phyloP scores from a whole-genome alignment of 2,113 vertebrate genomes.

The Hydrochoerus hydrochaeris region DNA sequence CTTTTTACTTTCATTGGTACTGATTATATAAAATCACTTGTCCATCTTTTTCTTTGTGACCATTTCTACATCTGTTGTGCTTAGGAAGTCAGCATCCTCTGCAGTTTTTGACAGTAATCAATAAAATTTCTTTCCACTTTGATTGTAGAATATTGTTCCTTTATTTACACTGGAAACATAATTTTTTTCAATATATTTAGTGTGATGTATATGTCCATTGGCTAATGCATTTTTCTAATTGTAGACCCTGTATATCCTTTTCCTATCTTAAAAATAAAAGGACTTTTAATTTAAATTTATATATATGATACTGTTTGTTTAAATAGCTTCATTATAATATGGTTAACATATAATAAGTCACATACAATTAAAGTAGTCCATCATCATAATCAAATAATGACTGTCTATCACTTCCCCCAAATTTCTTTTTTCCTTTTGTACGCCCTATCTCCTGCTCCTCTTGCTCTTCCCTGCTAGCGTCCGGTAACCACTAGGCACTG shows the following conservation, averaged over 20 bases:
- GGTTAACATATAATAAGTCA: background rate
- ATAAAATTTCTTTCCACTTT: slow-evolving; percentile 10
- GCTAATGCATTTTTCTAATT: background rate
- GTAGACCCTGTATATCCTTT: background rate
- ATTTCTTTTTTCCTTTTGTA: background rate
- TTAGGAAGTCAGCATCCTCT: slow-evolving; percentile 16
- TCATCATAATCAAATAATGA: background rate
- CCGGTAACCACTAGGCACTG: background rate
- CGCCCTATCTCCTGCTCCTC: background rate
- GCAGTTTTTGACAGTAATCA: background rate
- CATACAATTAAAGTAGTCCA: background rate
- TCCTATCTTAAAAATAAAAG: slow-evolving; percentile 45
- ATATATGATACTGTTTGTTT: background rate
- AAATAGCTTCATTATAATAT: background rate
- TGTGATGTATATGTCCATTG: background rate
- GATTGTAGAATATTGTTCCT: slow-evolving; percentile 12
- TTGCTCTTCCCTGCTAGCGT: background rate
- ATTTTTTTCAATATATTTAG: background rate
- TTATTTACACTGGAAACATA: slow-evolving; percentile 22
- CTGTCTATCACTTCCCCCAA: background rate
- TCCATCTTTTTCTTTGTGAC: slow-evolving; percentile 30
- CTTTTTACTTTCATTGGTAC: slow-evolving; percentile 28
- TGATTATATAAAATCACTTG: background rate
- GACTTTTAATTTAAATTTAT: slow-evolving; percentile 15
- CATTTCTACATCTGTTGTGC: background rate